phyloP scores from a whole-genome alignment of 2,797 vertebrate genomes.

The Carduelis carduelis region DNA sequence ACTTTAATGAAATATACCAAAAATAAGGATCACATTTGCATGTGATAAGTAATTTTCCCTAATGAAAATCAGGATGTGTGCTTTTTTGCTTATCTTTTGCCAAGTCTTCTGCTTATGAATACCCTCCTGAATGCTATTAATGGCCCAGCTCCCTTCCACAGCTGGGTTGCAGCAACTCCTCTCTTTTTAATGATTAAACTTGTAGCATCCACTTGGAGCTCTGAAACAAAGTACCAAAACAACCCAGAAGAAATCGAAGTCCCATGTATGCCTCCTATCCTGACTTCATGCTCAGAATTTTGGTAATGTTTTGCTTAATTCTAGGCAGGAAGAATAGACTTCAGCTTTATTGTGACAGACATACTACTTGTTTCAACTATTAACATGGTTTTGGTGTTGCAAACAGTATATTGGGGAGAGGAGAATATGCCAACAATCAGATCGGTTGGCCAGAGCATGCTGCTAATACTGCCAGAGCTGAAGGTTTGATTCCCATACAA shows the following conservation, averaged over 20 bases:
- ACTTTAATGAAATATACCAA: background rate
- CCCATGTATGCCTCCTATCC: background rate
- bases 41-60: background rate
- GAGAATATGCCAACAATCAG: background rate
- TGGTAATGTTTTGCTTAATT: background rate
- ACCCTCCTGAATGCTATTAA: background rate
- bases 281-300: background rate
- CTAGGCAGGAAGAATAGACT: background rate
- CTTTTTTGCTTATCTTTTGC: background rate
- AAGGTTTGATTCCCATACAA: too few species aligned
- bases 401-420: background rate
- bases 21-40: background rate
- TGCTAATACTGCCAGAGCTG: background rate
- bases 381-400: background rate
- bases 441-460: background rate
- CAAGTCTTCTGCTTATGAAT: background rate
- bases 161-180: background rate
- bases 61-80: background rate
- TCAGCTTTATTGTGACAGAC: background rate
- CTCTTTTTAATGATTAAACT: background rate
- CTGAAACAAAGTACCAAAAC: background rate
- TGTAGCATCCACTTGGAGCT: background rate
- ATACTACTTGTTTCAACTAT: background rate
- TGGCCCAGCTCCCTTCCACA: background rate
- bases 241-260: background rate